Evolutionary conservation across 2,113 vertebrate species (phyloP).

Genomic region (Erinaceus europaeus): DNA sequence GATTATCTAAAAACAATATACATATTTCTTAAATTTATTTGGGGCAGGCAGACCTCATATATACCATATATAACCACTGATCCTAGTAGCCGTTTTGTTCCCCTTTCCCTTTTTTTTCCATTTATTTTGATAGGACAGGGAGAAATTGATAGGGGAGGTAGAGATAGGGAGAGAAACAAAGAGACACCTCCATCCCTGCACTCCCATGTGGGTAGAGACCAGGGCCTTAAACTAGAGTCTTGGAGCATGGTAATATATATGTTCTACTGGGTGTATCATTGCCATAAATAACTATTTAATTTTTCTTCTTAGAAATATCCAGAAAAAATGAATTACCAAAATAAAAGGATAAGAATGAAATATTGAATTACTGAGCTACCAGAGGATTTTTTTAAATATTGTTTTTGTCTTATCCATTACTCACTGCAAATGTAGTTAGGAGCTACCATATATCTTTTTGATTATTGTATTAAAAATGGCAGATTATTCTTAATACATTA

Average conservation of each 20-base stretch:
- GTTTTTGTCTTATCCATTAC: conserved; percentile 51
- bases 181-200: no score
- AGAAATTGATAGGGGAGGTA: no score
- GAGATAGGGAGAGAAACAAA: no score
- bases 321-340: conserved; percentile 29
- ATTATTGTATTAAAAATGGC: conserved; percentile 71
- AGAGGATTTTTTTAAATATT: not conserved
- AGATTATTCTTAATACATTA: conserved; percentile 70
- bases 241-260: no score
- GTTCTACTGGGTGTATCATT: no score
- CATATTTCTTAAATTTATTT: not conserved
- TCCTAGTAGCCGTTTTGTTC: no score
- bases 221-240: no score
- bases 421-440: conserved; percentile 37
- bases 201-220: no score
- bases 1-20: not conserved
- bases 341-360: conserved; percentile 29
- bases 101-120: no score
- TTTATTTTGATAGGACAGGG: no score
- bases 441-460: conserved; percentile 61
- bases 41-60: no score
- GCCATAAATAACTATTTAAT: not conserved
- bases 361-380: conserved; percentile 41
- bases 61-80: no score
- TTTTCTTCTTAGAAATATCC: not conserved